Evolutionary conservation across 1,140 invertebrate genomes (phyloP).

Genomic region (Brachionus rubens): DNA sequence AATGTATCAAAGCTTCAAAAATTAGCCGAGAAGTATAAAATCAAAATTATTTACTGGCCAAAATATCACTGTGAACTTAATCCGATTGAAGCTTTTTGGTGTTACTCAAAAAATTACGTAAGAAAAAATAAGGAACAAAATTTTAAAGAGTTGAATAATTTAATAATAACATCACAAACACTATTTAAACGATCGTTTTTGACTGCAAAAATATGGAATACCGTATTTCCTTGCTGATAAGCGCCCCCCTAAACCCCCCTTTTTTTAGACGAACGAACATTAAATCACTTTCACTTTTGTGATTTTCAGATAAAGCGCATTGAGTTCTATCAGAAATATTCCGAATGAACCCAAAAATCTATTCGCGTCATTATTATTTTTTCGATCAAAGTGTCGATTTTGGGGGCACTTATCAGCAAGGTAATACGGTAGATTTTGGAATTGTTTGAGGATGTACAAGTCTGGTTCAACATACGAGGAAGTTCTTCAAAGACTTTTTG

Average conservation of each 20-base stretch:
- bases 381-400: too few relatives aligned
- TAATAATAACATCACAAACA: background rate
- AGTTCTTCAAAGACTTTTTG: background rate
- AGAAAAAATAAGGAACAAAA: conserved; percentile 10
- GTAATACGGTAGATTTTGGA: conserved; percentile 31
- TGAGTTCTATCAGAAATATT: too few relatives aligned
- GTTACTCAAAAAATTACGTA: background rate
- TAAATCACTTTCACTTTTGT: too few relatives aligned
- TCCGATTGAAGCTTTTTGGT: conserved; percentile 6
- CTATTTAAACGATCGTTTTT: background rate
- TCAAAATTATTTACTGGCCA: background rate
- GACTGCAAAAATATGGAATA: background rate
- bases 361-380: too few relatives aligned
- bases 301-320: too few relatives aligned
- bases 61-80: conserved; percentile 2
- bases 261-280: too few relatives aligned
- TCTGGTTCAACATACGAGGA: conserved; percentile 1
- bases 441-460: background rate
- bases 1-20: background rate
- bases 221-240: too few relatives aligned
- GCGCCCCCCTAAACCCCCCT: too few relatives aligned
- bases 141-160: background rate
- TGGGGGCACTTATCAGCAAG: too few relatives aligned
- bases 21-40: background rate
- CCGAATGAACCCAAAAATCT: too few relatives aligned